Evolutionary conservation across 1,140 invertebrate genomes (phyloP).

Genomic region (Augochlora pura): DNA sequence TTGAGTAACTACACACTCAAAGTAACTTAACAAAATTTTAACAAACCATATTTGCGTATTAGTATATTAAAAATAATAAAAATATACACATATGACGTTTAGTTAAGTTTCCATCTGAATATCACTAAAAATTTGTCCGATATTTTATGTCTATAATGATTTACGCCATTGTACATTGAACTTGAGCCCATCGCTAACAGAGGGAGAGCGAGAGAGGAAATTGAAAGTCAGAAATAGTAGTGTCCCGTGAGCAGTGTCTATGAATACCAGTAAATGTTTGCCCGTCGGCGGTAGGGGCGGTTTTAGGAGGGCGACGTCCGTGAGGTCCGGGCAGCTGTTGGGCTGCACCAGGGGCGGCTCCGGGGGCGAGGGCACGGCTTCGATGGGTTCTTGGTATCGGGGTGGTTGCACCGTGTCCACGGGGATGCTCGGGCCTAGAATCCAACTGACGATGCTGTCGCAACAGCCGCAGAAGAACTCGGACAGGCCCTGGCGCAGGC

Average conservation of each 20-base stretch:
- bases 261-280: conserved; percentile 67
- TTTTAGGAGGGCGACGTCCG: conserved; percentile 80
- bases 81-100: no score
- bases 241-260: not conserved
- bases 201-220: not conserved
- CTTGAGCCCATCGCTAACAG: no score
- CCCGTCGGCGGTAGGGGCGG: conserved; percentile 76
- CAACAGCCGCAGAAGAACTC: conserved; percentile 88
- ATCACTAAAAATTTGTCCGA: no score
- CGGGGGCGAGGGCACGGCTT: conserved; percentile 72
- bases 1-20: no score
- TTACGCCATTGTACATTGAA: no score
- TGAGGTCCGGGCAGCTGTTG: conserved; percentile 66
- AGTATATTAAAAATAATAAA: no score
- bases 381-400: conserved; percentile 62
- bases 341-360: conserved; percentile 72
- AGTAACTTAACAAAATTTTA: no score
- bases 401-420: conserved; percentile 71
- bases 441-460: conserved; percentile 83
- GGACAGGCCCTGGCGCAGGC: conserved; percentile 85
- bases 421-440: conserved; percentile 80
- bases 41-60: no score
- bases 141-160: no score
- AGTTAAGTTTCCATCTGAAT: no score
- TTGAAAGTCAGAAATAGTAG: not conserved